Base-by-base conservation (phyloP, 2,113 vertebrate genomes). In the Condylura cristata region DNA sequence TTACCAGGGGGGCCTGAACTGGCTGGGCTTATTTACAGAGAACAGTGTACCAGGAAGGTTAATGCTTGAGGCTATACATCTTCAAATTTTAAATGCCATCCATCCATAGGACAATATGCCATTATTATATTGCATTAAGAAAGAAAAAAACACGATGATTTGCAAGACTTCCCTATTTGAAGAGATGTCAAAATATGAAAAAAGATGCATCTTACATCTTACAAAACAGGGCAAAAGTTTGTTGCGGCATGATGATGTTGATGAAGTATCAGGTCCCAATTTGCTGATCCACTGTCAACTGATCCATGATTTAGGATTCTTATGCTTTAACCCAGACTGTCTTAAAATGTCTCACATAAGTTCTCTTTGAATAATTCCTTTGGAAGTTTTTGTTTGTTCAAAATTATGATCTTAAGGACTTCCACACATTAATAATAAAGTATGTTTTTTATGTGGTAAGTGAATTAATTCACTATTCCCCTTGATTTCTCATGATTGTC, bases 181-280 rank as follows among this genome's bases (percentile, higher is more conserved):
- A 86, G 71, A 90, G 32, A 56, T 81, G 82, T 84, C 81, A 75
- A 95, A 96, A n/a, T 82, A n/a, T 85, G 74, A 72, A 30, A 89
- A 94, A 89, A 68, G 66, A 78, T 46, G 14, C 66, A 83, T 89
- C 58, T 58, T 78, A 17, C 70, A 65, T 24, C 72, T 18, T 75
- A 51, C 37, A 89, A 91, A 75, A 30, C 12, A 93, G 13, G 92
- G 39, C 60, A 46, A 48, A 63, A 82, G 56, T 14, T 3, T 1
- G 28, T 41, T 68, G 58, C 5, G 53, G 53, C 18, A 22, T 92
- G 37, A 71, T 53, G 60, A 74, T 74, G 51, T 82, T 93, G 92
- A 96, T 71, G 48, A 96, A 89, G 61, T 90, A 48, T 93, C 63
- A 79, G 79, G 78, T 83, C n/a, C 22, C 61, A 70, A 34, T 93